phyloP scores from a whole-genome alignment of 2,888 invertebrate genomes.

The Athrips mouffetella region DNA sequence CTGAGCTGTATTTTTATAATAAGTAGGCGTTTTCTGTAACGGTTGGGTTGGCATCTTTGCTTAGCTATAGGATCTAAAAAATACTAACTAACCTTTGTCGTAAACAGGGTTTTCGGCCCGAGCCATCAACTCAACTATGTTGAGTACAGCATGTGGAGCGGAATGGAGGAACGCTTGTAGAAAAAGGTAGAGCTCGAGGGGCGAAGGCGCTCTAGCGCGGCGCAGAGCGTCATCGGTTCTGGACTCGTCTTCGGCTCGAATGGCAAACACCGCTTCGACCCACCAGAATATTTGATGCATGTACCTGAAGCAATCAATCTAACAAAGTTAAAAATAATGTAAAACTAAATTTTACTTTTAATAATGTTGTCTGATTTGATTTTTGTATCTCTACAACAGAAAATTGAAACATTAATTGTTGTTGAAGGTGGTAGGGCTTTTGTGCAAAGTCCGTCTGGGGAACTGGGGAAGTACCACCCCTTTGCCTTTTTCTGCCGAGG shows the following conservation, averaged over 20 bases:
- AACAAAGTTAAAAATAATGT: background rate
- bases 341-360: too few species aligned
- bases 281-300: constrained; percentile 87
- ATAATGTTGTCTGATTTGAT: too few species aligned
- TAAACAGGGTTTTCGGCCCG: constrained; percentile 74
- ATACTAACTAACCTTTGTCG: constrained; percentile 83
- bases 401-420: too few species aligned
- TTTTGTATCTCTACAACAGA: too few species aligned
- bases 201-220: constrained; percentile 80
- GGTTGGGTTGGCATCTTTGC: too few species aligned
- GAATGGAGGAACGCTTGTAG: constrained; percentile 88
- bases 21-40: too few species aligned
- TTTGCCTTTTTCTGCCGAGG: too few species aligned
- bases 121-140: constrained; percentile 78
- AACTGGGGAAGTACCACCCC: too few species aligned
- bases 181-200: constrained; percentile 87
- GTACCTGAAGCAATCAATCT: constrained; percentile 78
- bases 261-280: constrained; percentile 82
- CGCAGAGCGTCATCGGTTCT: constrained; percentile 79
- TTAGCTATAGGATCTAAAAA: too few species aligned
- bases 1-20: too few species aligned
- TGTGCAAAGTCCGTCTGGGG: too few species aligned
- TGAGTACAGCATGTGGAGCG: constrained; percentile 83
- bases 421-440: too few species aligned
- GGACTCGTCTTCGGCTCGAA: constrained; percentile 71